Evolutionary conservation across 2,888 invertebrate species (phyloP).

Genomic region (Flexamia atlantica): DNA sequence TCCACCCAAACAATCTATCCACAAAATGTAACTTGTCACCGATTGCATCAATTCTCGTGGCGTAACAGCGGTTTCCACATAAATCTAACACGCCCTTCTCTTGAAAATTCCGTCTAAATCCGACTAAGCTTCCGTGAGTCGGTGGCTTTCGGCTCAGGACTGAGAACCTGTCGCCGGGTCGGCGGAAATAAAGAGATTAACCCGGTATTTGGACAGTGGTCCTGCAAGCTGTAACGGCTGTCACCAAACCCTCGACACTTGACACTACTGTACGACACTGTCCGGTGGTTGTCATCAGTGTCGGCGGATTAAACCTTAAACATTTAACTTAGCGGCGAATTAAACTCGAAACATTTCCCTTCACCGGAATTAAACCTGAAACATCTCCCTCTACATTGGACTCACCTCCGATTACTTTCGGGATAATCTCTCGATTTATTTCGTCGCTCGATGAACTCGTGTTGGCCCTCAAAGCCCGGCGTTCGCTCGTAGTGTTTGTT

Average conservation of each 20-base stretch:
- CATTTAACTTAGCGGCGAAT: too few species aligned
- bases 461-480: not conserved
- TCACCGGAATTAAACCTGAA: not conserved
- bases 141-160: not conserved
- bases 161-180: conserved; percentile 18
- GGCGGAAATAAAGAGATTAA: conserved; percentile 36
- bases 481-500: not conserved
- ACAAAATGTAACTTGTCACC: too few species aligned
- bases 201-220: conserved; percentile 13
- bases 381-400: not conserved
- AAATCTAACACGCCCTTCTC: not conserved
- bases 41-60: not conserved
- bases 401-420: not conserved
- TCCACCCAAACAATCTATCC: too few species aligned
- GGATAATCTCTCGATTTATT: conserved; percentile 23
- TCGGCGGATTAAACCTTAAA: not conserved
- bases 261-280: too few species aligned
- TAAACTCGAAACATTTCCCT: not conserved
- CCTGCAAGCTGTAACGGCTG: not conserved
- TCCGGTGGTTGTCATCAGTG: not conserved
- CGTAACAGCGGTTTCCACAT: not conserved
- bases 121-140: conserved; percentile 7
- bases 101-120: conserved; percentile 4
- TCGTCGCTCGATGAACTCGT: not conserved
- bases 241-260: too few species aligned